Conservation (phyloP, 1,140 invertebrate species). For the Drosophila suzukii region DNA sequence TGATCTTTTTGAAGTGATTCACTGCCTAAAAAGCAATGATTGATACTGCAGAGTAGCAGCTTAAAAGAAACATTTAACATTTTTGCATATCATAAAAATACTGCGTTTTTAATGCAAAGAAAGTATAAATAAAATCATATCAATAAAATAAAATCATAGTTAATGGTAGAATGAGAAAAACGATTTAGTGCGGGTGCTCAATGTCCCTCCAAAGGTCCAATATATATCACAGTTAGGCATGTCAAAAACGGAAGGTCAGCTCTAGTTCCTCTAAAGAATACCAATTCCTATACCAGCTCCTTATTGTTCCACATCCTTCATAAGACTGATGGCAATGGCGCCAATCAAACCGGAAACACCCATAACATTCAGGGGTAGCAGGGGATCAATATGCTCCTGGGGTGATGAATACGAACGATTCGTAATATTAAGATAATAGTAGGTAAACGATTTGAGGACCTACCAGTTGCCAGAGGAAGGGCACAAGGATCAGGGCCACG, state of each 20-base stretch:
- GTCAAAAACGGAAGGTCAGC: conserved; percentile 18
- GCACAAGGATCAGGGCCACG: conserved; percentile 88
- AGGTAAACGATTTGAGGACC: conserved; percentile 59
- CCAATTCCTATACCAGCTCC: conserved; percentile 20
- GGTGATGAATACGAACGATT: not conserved
- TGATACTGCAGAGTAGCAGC: no score
- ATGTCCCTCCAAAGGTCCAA: conserved; percentile 49
- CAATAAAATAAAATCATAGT: conserved; percentile 36
- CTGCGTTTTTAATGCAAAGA: conserved; percentile 37
- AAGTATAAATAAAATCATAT: conserved; percentile 52
- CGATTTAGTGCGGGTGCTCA: conserved; percentile 36
- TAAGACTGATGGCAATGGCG: conserved; percentile 86
- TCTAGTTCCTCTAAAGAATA: conserved; percentile 11
- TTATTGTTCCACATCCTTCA: conserved; percentile 66
- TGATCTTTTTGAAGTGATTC: no score
- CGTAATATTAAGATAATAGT: not conserved
- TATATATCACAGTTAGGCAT: conserved; percentile 72
- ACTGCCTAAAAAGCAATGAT: no score
- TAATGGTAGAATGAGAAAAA: conserved; percentile 42
- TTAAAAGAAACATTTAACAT: no score
- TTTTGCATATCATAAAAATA: conserved; percentile 24
- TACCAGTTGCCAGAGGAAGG: conserved; percentile 90
- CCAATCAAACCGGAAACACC: conserved; percentile 87
- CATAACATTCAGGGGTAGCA: conserved; percentile 87
- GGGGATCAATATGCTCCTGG: conserved; percentile 84